Conservation (phyloP, 2,888 invertebrate species). For the Aethes cnicana region DNA sequence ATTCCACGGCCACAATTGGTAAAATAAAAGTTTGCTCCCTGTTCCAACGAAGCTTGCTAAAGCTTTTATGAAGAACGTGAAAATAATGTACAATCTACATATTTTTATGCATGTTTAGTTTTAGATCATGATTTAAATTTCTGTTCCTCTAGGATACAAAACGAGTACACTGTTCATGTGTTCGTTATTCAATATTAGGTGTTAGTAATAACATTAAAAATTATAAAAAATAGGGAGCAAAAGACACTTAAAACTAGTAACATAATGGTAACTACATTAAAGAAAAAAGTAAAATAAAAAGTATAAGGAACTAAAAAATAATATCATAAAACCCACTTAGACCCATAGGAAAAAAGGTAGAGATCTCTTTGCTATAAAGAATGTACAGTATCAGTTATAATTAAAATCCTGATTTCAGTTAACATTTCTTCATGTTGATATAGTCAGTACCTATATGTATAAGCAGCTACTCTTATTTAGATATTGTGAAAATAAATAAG, state of each 20-base stretch:
- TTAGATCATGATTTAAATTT: too few species aligned
- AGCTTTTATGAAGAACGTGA: slow-evolving; percentile 22
- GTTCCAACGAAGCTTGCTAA: slow-evolving; percentile 9
- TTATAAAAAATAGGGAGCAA: slow-evolving; percentile 22
- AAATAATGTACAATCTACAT: too few species aligned
- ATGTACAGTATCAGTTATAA: background rate
- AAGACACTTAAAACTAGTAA: slow-evolving; percentile 27
- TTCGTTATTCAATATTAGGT: too few species aligned
- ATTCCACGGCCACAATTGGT: slow-evolving; percentile 39
- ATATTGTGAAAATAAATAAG: too few species aligned
- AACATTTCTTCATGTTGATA: too few species aligned
- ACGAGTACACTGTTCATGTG: too few species aligned
- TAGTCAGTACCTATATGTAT: too few species aligned
- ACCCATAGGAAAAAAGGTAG: slow-evolving; percentile 10
- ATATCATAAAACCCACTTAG: slow-evolving; percentile 18
- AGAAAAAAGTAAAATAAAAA: slow-evolving; percentile 21
- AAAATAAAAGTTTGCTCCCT: slow-evolving; percentile 40
- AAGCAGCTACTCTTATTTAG: too few species aligned
- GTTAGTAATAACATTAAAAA: background rate
- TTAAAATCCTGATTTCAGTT: too few species aligned
- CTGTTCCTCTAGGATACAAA: too few species aligned
- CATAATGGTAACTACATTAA: slow-evolving; percentile 39
- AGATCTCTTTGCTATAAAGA: slow-evolving; percentile 19
- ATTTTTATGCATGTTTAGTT: too few species aligned
- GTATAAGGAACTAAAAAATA: slow-evolving; percentile 24